Evolutionary conservation across 2,797 vertebrate genomes (phyloP), one percentile per base, ranked within the genome.

Genomic region (Bovichtus variegatus): DNA sequence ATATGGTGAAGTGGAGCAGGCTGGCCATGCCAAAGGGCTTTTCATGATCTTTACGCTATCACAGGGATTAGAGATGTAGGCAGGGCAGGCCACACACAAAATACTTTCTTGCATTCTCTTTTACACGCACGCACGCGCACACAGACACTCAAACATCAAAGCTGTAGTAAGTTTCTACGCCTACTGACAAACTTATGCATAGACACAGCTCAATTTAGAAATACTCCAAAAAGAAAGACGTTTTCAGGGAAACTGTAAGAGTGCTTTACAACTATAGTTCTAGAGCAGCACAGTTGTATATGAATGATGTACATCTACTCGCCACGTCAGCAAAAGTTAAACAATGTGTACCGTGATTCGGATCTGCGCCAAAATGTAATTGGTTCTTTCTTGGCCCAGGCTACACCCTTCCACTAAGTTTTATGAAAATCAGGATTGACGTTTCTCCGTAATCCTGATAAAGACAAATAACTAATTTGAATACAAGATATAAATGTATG

Each of bases 1-100:
- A 97, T 97, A 97, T 96, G 96, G 96, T 95, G 93, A 94, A 96
- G 97, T 96, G 96, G 91, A 78, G 76, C 47, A 50, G 71, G 43
- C 69, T 43, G 72, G 74, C 41, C 36, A 34, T 41, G 73, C 53
- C 29, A 21, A 66, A 81, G 72, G 71, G 92, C 93, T 94, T 88
- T 94, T 93, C 94, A 95, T 92, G 91, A 85, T 86, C 95, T 94
- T 95, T 93, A 96, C 95, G 96, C 96, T 96, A 96, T 97, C 96
- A 96, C 95, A 94, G 94, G 97, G 97, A 98, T 99, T 99, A 97
- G 95, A 95, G 40, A 59, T 72, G 70, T 53, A 63, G 65, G 41
- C 70, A 64, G 76, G 76, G 94, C 95, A 93, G 95, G 94, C 93
- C 95, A 96, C 96, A 96, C 96, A 97, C 95, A 96, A 76, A 59